phyloP scores from a whole-genome alignment of 2,113 vertebrate species.

The Aegotheles bennettii region DNA sequence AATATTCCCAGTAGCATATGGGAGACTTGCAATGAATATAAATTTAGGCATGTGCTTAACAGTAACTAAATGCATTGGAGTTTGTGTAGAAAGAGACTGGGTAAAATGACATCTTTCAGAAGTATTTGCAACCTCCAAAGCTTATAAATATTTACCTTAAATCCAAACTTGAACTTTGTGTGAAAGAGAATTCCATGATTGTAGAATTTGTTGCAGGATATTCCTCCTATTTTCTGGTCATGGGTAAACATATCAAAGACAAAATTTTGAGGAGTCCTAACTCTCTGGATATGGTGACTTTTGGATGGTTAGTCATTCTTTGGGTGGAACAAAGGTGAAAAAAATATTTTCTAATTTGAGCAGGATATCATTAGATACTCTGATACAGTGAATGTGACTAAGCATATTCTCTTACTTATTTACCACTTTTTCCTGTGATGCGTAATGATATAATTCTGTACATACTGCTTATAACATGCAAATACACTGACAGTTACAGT shows the following conservation, averaged over 20 bases:
- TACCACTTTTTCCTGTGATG: not conserved
- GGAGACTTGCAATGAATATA: not conserved
- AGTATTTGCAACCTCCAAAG: not conserved
- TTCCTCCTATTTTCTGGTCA: not conserved
- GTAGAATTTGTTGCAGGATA: not conserved
- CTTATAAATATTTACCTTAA: not conserved
- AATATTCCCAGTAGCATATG: not conserved
- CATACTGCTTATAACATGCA: not conserved
- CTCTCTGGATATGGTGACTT: not conserved
- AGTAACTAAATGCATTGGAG: not conserved
- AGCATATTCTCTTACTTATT: not conserved
- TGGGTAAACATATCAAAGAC: not conserved
- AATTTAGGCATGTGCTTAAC: not conserved
- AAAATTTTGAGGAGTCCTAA: not conserved
- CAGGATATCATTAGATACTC: not conserved
- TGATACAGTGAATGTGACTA: not conserved
- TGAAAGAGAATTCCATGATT: not conserved
- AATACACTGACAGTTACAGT: not conserved
- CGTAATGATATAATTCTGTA: not conserved
- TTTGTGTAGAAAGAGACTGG: not conserved
- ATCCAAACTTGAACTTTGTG: not conserved
- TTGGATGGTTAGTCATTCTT: not conserved
- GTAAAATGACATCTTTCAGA: not conserved
- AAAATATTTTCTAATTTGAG: not conserved
- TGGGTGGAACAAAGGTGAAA: not conserved